Conservation (phyloP, 1,140 invertebrate genomes). For the Zaprionus ornatus region DNA sequence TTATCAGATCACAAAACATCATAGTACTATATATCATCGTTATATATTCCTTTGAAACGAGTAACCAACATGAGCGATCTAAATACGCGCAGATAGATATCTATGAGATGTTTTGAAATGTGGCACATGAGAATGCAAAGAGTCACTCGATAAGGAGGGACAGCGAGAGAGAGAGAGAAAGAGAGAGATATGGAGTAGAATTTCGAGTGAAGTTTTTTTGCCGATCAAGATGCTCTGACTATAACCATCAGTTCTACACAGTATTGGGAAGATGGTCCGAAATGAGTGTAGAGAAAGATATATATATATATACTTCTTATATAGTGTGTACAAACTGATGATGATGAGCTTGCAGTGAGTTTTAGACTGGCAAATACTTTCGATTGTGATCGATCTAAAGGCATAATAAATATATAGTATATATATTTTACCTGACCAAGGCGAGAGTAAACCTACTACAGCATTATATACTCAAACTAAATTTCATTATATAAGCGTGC, state of each 20-base stretch:
- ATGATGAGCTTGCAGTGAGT: conserved; percentile 24
- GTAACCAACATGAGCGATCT: conserved; percentile 38
- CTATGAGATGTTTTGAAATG: conserved; percentile 14
- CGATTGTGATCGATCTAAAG: conserved; percentile 38
- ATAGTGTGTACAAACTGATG: not conserved
- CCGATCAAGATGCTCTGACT: not conserved
- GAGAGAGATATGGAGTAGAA: not conserved
- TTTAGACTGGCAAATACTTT: not conserved
- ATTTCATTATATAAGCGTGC: conserved; percentile 83
- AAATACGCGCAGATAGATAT: conserved; percentile 26
- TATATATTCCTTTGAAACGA: conserved; percentile 26
- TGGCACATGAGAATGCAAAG: not conserved
- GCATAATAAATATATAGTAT: conserved; percentile 4
- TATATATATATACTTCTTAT: not conserved
- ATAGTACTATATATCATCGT: conserved; percentile 12
- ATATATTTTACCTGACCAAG: conserved; percentile 66
- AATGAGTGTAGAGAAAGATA: not conserved
- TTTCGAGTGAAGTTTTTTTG: not conserved
- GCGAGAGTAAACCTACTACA: conserved; percentile 52
- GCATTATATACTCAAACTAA: conserved; percentile 67
- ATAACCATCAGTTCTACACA: not conserved
- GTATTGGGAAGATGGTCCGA: not conserved
- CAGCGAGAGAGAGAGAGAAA: conserved; percentile 3
- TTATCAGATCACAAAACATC: not conserved
- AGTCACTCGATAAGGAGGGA: conserved; percentile 5